These are phyloP conservation scores for Scaptomyza montana DNA, from an alignment of 1,140 invertebrate genomes.

Conservation along the genomic window DNA sequence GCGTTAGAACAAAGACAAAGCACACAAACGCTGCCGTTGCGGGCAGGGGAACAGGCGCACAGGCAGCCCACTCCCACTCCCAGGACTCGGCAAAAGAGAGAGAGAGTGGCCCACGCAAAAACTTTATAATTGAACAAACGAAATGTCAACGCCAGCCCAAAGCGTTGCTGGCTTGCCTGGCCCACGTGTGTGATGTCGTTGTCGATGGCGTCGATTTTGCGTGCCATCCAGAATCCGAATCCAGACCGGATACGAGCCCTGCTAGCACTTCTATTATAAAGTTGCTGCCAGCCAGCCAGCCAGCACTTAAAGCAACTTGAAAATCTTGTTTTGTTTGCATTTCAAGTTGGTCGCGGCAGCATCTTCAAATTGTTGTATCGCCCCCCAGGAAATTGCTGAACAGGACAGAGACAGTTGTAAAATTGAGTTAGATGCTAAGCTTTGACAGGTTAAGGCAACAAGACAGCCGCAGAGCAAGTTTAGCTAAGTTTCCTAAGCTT, in stretches of 20 bases:
- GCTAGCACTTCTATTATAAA: background rate
- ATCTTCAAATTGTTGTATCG: slow-evolving; percentile 45
- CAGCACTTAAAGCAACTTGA: slow-evolving; percentile 36
- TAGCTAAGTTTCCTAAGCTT: slow-evolving; percentile 61
- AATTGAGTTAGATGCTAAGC: slow-evolving; percentile 76
- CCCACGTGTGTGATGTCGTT: slow-evolving; percentile 36
- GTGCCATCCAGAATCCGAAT: slow-evolving; percentile 9
- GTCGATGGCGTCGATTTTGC: slow-evolving; percentile 28
- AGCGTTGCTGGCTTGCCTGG: slow-evolving; percentile 35
- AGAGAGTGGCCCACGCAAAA: slow-evolving; percentile 57
- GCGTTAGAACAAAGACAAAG: slow-evolving; percentile 65
- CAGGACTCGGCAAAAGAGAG: slow-evolving; percentile 10
- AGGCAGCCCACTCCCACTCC: background rate
- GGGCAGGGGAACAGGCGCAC: background rate
- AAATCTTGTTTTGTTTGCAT: slow-evolving; percentile 55
- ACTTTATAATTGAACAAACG: slow-evolving; percentile 81
- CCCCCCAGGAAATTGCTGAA: slow-evolving; percentile 50
- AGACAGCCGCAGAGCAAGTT: background rate
- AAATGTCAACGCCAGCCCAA: slow-evolving; percentile 77
- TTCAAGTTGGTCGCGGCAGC: slow-evolving; percentile 47
- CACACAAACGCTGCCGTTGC: slow-evolving; percentile 8
- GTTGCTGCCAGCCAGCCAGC: background rate
- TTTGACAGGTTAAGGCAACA: slow-evolving; percentile 49
- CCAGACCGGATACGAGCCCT: background rate
- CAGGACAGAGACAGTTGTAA: slow-evolving; percentile 60